Evolutionary conservation across 1,140 invertebrate species (phyloP).

Genomic region (Sinonovacula constricta): DNA sequence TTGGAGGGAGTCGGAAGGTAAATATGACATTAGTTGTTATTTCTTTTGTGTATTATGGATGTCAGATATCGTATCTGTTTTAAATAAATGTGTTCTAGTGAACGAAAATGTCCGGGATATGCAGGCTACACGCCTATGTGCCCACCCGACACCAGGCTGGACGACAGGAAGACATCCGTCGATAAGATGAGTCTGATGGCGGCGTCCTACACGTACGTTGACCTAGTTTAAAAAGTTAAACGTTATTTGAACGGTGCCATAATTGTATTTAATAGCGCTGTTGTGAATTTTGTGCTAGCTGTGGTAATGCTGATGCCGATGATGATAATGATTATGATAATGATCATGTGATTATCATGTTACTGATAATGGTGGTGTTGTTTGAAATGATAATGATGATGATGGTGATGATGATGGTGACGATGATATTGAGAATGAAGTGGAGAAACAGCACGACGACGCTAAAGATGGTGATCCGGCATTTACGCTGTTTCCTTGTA

Average conservation of each 20-base stretch:
- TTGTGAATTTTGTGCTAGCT: neutral
- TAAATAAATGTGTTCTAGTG: too few species aligned
- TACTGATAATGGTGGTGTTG: neutral
- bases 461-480: too few species aligned
- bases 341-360: neutral
- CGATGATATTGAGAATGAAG: too few species aligned
- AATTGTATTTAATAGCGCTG: neutral
- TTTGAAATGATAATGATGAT: neutral
- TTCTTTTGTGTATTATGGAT: too few species aligned
- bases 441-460: too few species aligned
- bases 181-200: constrained; percentile 54
- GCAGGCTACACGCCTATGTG: constrained; percentile 55
- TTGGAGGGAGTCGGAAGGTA: too few species aligned
- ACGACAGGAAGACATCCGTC: constrained; percentile 10
- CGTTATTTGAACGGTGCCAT: neutral
- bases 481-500: too few species aligned
- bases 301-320: neutral
- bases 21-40: too few species aligned
- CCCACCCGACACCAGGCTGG: constrained; percentile 46
- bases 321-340: neutral
- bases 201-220: constrained; percentile 52
- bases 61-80: too few species aligned
- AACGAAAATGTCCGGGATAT: constrained; percentile 56
- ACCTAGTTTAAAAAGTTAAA: neutral
- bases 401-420: too few species aligned